A percentile compares a stretch with the other conserved stretches of the same genome.
These are phyloP conservation scores for Chascanopsetta lugubris DNA, from an alignment of 2,113 vertebrate genomes.

Conservation along the genomic window DNA sequence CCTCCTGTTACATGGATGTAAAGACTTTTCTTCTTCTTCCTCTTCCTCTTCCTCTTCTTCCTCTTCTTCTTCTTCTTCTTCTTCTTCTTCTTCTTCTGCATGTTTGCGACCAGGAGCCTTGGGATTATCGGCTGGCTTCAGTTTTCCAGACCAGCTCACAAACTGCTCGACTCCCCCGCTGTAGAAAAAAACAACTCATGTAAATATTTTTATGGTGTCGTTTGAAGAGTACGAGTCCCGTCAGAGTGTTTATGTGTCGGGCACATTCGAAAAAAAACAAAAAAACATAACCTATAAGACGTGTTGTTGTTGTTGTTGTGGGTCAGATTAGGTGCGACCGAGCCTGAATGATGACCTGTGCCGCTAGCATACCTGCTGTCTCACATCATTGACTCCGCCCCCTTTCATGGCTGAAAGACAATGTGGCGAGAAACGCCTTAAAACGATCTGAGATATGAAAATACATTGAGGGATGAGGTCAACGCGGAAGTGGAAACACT, in stretches of 20 bases:
- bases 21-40: conserved; percentile 17
- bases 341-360: conserved; percentile 61
- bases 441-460: too few relatives aligned
- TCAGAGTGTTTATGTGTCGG: not conserved
- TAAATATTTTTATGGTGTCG: conserved; percentile 7
- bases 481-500: too few relatives aligned
- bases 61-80: not conserved
- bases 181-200: conserved; percentile 51
- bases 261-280: conserved; percentile 23
- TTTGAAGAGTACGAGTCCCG: not conserved
- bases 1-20: conserved; percentile 19
- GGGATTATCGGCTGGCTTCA: conserved; percentile 15
- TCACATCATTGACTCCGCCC: conserved; percentile 18
- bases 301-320: conserved; percentile 16
- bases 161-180: conserved; percentile 33
- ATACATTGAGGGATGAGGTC: too few relatives aligned
- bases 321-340: conserved; percentile 45
- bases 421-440: too few relatives aligned
- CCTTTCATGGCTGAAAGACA: too few relatives aligned
- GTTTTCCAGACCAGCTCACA: conserved; percentile 27
- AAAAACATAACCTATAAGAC: not conserved
- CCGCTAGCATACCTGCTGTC: conserved; percentile 6
- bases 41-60: conserved; percentile 4
- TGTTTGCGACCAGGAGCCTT: conserved; percentile 48
- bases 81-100: conserved; percentile 46